These are phyloP conservation scores for Eumacrocentrus americanus DNA, from an alignment of 2,888 invertebrate genomes.

Conservation along the genomic window DNA sequence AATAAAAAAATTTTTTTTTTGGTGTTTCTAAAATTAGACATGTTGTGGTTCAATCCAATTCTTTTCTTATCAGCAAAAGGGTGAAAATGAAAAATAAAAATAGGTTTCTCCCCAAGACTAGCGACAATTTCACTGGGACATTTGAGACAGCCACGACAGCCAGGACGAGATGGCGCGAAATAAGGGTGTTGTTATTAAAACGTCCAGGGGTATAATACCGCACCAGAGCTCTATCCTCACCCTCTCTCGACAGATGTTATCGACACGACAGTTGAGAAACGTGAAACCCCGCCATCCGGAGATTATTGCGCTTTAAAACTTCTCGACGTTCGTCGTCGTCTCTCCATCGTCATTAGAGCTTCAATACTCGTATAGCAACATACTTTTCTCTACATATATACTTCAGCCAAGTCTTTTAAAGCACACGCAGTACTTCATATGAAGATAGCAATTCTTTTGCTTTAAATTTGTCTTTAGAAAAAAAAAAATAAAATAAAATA, in stretches of 20 bases:
- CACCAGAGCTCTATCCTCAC: background rate
- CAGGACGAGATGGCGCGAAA: conserved; percentile 22
- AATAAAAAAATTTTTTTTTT: conserved; percentile 4
- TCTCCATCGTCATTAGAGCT: background rate
- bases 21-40: background rate
- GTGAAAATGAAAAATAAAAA: conserved; percentile 2
- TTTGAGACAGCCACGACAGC: conserved; percentile 19
- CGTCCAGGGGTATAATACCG: conserved; percentile 15
- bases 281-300: conserved; percentile 6
- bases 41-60: background rate
- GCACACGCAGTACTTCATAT: no score
- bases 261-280: conserved; percentile 14
- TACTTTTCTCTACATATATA: no score
- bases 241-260: conserved; percentile 27
- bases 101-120: background rate
- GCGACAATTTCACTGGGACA: conserved; percentile 13
- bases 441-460: no score
- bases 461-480: no score
- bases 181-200: conserved; percentile 37
- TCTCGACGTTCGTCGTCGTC: background rate
- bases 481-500: no score
- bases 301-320: conserved; percentile 17
- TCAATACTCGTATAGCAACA: no score
- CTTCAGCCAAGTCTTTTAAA: no score
- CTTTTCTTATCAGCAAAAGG: background rate